phyloP scores from a whole-genome alignment of 2,113 vertebrate species.

The Amblyopsis rosae region DNA sequence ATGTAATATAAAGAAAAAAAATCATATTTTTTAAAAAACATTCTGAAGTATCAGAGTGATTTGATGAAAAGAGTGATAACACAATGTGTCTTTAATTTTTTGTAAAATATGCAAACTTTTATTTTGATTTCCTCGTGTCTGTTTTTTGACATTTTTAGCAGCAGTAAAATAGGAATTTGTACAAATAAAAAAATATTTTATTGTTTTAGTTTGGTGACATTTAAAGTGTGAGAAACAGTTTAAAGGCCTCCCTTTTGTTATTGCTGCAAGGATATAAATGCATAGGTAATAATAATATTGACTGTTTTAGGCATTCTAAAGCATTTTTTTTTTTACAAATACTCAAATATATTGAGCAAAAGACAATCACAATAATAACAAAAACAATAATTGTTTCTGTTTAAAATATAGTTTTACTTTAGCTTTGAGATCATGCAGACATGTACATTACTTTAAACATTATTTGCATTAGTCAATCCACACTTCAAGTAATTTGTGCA shows the following conservation, averaged over 20 bases:
- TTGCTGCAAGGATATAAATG: conserved; percentile 57
- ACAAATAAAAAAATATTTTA: conserved; percentile 65
- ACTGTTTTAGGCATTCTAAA: conserved; percentile 38
- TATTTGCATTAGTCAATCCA: conserved; percentile 53
- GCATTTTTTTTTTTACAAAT: conserved; percentile 40
- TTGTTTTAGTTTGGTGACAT: conserved; percentile 59
- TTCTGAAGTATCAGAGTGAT: conserved; percentile 74
- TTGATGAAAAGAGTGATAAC: conserved; percentile 67
- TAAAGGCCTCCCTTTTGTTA: conserved; percentile 75
- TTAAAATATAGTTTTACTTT: conserved; percentile 71
- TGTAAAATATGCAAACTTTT: conserved; percentile 78
- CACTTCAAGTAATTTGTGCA: conserved; percentile 10
- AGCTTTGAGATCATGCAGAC: conserved; percentile 54
- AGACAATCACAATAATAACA: too few species aligned
- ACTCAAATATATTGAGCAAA: conserved; percentile 50
- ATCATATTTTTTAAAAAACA: conserved; percentile 72
- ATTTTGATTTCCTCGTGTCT: conserved; percentile 71
- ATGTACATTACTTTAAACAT: conserved; percentile 58
- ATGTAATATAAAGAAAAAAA: conserved; percentile 69
- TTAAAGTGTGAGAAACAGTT: conserved; percentile 61
- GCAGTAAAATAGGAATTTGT: conserved; percentile 70
- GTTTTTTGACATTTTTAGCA: conserved; percentile 73
- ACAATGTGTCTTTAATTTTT: conserved; percentile 76
- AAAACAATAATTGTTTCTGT: conserved; percentile 74
- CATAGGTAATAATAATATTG: conserved; percentile 34